Percentiles rank a stretch among this genome's conserved stretches.
These are phyloP conservation scores for Cydia pomonella DNA, from an alignment of 1,140 invertebrate genomes.

Conservation along the genomic window DNA sequence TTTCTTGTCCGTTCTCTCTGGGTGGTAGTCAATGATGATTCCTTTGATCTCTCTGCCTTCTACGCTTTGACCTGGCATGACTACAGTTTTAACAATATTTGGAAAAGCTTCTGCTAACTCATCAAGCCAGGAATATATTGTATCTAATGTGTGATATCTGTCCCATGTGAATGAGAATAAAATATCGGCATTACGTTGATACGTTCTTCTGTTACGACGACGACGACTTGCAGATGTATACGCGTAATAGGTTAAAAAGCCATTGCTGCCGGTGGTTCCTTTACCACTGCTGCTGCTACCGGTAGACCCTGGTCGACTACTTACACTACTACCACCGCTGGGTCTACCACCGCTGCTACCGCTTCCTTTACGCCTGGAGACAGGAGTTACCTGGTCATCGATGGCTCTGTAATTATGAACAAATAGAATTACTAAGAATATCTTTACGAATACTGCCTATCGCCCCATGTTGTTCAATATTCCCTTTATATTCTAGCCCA, in stretches of 20 bases:
- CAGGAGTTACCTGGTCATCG: slow-evolving; percentile 50
- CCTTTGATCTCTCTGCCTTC: slow-evolving; percentile 84
- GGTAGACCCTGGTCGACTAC: background rate
- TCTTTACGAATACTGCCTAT: no score
- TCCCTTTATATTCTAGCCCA: no score
- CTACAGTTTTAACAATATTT: slow-evolving; percentile 74
- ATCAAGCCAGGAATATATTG: slow-evolving; percentile 80
- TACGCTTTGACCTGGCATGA: slow-evolving; percentile 80
- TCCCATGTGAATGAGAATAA: slow-evolving; percentile 70
- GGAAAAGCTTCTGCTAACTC: slow-evolving; percentile 65
- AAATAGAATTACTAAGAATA: background rate
- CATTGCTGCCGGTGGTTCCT: background rate
- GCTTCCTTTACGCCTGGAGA: background rate
- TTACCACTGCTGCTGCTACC: background rate
- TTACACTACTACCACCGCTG: slow-evolving; percentile 1
- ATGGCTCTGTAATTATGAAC: slow-evolving; percentile 54
- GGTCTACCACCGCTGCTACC: slow-evolving; percentile 1
- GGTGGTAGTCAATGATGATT: slow-evolving; percentile 82
- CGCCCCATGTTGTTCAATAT: no score
- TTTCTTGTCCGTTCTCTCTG: slow-evolving; percentile 45
- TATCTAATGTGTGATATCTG: slow-evolving; percentile 71
- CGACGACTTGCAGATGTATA: slow-evolving; percentile 38
- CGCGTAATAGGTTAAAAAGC: background rate
- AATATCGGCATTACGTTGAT: slow-evolving; percentile 35
- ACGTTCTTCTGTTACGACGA: slow-evolving; percentile 30